phyloP scores from a whole-genome alignment of 2,888 invertebrate genomes.

The Drosophila nigricruria region DNA sequence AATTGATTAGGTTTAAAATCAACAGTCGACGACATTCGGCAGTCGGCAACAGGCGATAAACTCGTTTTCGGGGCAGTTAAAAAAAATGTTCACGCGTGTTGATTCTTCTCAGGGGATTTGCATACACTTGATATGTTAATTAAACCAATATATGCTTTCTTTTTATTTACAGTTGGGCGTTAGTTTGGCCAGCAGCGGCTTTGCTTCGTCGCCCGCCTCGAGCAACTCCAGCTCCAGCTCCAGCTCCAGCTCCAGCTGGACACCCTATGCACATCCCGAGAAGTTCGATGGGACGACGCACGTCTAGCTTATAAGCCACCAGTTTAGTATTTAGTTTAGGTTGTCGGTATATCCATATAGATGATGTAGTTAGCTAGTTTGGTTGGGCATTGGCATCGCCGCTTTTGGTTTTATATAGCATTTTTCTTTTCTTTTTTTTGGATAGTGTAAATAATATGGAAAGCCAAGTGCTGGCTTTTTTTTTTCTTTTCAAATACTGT shows the following conservation, averaged over 20 bases:
- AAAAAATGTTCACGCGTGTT: slow-evolving; percentile 19
- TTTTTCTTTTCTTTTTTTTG: slow-evolving; percentile 53
- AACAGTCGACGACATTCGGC: slow-evolving; percentile 14
- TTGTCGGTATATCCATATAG: slow-evolving; percentile 49
- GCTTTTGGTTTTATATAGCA: slow-evolving; percentile 54
- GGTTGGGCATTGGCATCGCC: slow-evolving; percentile 55
- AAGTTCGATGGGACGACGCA: slow-evolving; percentile 33
- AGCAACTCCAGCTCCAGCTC: slow-evolving; percentile 36
- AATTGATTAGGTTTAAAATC: slow-evolving; percentile 41
- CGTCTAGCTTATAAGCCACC: slow-evolving; percentile 32
- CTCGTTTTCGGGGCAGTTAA: slow-evolving; percentile 37
- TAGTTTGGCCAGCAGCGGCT: slow-evolving; percentile 71
- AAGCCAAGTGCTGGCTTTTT: slow-evolving; percentile 47
- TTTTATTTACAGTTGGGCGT: slow-evolving; percentile 62
- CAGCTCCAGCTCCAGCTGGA: slow-evolving; percentile 50
- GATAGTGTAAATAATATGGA: slow-evolving; percentile 43
- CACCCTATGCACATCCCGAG: slow-evolving; percentile 42
- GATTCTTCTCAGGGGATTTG: slow-evolving; percentile 33
- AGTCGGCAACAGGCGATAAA: slow-evolving; percentile 35
- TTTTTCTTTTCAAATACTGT: slow-evolving; percentile 51
- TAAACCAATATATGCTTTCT: slow-evolving; percentile 33
- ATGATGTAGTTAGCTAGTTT: slow-evolving; percentile 33
- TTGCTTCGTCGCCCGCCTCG: slow-evolving; percentile 56
- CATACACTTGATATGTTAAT: slow-evolving; percentile 43
- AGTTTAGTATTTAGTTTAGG: slow-evolving; percentile 51